These are phyloP conservation scores for Dysmachus trigonus DNA, from an alignment of 2,888 invertebrate species.

Conservation along the genomic window DNA sequence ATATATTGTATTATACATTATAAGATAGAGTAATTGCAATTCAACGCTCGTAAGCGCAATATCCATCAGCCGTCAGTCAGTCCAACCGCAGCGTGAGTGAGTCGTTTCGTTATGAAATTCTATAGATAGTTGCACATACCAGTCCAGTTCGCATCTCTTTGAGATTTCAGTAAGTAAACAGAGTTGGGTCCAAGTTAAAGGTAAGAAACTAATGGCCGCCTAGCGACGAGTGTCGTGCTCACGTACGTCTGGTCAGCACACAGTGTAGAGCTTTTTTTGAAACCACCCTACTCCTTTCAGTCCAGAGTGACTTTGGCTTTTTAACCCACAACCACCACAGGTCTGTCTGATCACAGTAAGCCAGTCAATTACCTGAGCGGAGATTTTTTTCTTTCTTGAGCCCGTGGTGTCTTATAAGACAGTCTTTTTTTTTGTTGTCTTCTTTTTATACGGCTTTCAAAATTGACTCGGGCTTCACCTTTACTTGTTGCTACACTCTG, in stretches of 20 bases:
- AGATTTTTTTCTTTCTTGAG: neutral
- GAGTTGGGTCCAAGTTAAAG: neutral
- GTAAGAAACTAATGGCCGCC: slow-evolving; percentile 1
- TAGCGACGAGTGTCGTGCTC: neutral
- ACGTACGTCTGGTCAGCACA: neutral
- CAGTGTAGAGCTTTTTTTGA: neutral
- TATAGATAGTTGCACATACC: neutral
- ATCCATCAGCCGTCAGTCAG: neutral
- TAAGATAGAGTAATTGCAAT: neutral
- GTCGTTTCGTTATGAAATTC: neutral
- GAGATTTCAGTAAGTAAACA: neutral
- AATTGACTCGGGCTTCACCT: slow-evolving; percentile 25
- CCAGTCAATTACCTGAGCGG: slow-evolving; percentile 16
- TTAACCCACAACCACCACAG: slow-evolving; percentile 18
- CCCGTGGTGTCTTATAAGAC: neutral
- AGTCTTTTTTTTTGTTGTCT: neutral
- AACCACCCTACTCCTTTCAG: neutral
- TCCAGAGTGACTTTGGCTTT: slow-evolving; percentile 21
- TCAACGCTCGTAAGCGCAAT: neutral
- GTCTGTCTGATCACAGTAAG: neutral
- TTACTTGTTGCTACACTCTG: neutral
- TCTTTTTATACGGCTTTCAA: slow-evolving; percentile 16
- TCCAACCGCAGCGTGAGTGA: neutral
- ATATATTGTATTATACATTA: neutral
- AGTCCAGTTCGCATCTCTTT: neutral